A percentile compares a stretch with the other conserved stretches of the same genome.
These are phyloP conservation scores for Pollenia labialis DNA, from an alignment of 2,888 invertebrate species.

Conservation along the genomic window DNA sequence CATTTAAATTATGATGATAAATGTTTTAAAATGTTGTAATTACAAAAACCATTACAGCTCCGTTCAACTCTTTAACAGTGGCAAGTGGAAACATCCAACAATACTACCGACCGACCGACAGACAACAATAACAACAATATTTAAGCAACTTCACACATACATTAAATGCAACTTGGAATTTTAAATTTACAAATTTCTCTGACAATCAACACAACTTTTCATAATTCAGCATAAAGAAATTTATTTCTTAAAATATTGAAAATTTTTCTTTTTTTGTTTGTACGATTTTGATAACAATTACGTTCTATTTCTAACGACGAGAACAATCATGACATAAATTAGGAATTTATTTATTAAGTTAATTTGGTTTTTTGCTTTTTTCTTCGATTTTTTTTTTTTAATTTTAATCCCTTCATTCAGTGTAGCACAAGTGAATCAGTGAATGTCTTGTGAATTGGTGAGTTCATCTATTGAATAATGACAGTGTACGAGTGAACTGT, in stretches of 20 bases:
- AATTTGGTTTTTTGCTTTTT: conserved; percentile 13
- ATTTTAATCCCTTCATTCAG: conserved; percentile 19
- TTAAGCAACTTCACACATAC: not conserved
- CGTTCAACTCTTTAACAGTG: conserved; percentile 54
- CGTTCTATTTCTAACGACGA: conserved; percentile 51
- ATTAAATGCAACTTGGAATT: too few relatives aligned
- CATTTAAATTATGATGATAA: conserved; percentile 71
- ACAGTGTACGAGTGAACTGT: conserved; percentile 10
- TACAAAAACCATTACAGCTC: conserved; percentile 66
- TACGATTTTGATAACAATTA: not conserved
- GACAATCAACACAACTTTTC: conserved; percentile 43
- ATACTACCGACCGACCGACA: not conserved
- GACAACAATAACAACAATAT: not conserved
- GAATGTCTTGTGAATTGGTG: conserved; percentile 7
- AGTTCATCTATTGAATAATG: conserved; percentile 65
- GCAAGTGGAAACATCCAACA: conserved; percentile 6
- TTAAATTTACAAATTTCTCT: conserved; percentile 34
- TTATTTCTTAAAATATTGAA: conserved; percentile 31
- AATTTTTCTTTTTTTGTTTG: conserved; percentile 2
- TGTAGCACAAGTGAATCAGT: not conserved
- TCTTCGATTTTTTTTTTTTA: not conserved
- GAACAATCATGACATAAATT: conserved; percentile 65
- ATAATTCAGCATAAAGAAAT: conserved; percentile 33
- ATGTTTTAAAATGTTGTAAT: conserved; percentile 69
- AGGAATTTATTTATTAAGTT: conserved; percentile 39